Evolutionary conservation across 2,113 vertebrate species (phyloP).

Genomic region (Mystacornis crossleyi): DNA sequence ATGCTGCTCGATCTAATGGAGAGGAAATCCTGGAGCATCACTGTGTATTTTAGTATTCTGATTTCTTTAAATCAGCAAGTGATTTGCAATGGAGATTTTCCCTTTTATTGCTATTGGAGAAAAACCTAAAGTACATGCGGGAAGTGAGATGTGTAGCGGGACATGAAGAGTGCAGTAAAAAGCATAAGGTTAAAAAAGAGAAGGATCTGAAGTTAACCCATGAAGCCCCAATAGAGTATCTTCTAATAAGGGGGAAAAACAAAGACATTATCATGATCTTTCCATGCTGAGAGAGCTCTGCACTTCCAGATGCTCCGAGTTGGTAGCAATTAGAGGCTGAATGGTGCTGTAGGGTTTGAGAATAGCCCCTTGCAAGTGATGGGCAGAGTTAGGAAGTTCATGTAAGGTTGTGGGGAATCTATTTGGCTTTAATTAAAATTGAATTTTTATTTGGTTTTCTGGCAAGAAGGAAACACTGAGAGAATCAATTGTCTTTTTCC

Average conservation of each 20-base stretch:
- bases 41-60: background rate
- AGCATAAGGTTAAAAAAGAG: background rate
- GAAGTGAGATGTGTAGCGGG: background rate
- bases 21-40: background rate
- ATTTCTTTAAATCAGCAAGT: background rate
- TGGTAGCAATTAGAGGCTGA: background rate
- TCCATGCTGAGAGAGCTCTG: accelerated
- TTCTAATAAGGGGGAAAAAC: background rate
- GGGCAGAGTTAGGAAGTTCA: background rate
- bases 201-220: background rate
- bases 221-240: background rate
- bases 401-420: background rate
- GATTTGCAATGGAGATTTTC: background rate
- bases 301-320: background rate
- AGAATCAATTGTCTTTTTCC: background rate
- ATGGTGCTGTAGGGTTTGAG: background rate
- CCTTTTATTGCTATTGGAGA: background rate
- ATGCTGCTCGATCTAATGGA: background rate
- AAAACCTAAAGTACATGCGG: background rate
- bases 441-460: background rate
- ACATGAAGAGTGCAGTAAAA: background rate
- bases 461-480: background rate
- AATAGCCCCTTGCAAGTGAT: background rate
- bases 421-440: background rate
- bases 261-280: background rate